Conservation (phyloP, 2,113 vertebrate species). For the Ictalurus punctatus region DNA sequence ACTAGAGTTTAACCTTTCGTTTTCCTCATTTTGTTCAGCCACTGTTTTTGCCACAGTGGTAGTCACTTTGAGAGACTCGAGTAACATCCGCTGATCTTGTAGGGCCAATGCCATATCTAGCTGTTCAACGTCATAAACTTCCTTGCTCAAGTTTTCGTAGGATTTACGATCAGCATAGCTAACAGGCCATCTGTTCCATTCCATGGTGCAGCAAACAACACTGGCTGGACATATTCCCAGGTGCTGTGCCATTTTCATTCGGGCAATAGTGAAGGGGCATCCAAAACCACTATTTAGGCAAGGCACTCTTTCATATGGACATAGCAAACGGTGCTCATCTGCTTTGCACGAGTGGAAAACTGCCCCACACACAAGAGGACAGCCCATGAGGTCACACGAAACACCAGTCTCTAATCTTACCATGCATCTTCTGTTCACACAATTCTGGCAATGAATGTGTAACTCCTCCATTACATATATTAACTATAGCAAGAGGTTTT, state of each 20-base stretch:
- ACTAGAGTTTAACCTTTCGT: slow-evolving; percentile 75
- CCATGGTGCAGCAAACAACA: slow-evolving; percentile 98
- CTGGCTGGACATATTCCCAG: slow-evolving; percentile 92
- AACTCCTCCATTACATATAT: slow-evolving; percentile 81
- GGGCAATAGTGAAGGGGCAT: slow-evolving; percentile 86
- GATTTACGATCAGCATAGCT: slow-evolving; percentile 96
- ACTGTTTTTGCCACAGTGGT: slow-evolving; percentile 86
- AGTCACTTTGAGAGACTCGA: slow-evolving; percentile 94
- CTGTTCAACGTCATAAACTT: slow-evolving; percentile 94
- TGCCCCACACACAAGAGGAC: slow-evolving; percentile 91
- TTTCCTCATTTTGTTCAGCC: slow-evolving; percentile 72
- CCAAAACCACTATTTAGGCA: slow-evolving; percentile 93
- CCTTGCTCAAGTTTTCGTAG: slow-evolving; percentile 94
- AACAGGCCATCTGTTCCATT: slow-evolving; percentile 99
- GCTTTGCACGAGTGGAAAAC: slow-evolving; percentile 95
- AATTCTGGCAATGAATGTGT: slow-evolving; percentile 91
- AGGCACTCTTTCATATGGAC: slow-evolving; percentile 91
- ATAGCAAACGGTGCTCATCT: slow-evolving; percentile 88
- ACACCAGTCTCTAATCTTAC: slow-evolving; percentile 82
- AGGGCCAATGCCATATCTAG: slow-evolving; percentile 97
- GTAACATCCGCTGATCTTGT: slow-evolving; percentile 96
- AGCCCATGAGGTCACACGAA: slow-evolving; percentile 91
- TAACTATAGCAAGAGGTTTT: not conserved
- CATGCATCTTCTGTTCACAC: slow-evolving; percentile 95
- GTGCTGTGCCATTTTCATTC: slow-evolving; percentile 92